These are phyloP conservation scores for Oryzias sinensis DNA, from an alignment of 2,797 vertebrate species.

Conservation along the genomic window DNA sequence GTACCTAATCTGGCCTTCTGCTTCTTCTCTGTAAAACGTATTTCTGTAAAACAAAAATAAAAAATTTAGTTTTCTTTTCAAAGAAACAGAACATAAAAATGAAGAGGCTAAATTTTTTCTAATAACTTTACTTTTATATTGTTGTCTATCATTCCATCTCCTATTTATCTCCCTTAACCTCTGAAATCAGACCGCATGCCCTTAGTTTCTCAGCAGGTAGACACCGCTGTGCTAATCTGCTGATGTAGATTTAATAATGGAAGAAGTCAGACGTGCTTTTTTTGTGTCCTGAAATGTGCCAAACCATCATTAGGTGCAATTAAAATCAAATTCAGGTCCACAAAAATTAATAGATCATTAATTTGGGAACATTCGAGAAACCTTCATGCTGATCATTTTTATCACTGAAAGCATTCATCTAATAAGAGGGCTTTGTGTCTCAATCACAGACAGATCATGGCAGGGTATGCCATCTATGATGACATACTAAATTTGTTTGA, in stretches of 20 bases:
- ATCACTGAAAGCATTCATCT: background rate
- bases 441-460: no score
- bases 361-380: constrained; percentile 1
- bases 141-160: background rate
- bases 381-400: background rate
- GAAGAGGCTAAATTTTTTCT: background rate
- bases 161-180: background rate
- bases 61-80: background rate
- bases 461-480: no score
- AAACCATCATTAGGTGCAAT: constrained; percentile 69
- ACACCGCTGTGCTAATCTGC: constrained; percentile 68
- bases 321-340: constrained; percentile 62
- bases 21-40: background rate
- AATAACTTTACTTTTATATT: constrained; percentile 1
- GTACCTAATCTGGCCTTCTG: background rate
- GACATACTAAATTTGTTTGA: no score
- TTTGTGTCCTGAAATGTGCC: constrained; percentile 27
- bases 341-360: constrained; percentile 25
- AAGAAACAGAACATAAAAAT: background rate
- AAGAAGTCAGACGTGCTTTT: constrained; percentile 18
- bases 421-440: background rate
- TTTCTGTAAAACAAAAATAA: no score
- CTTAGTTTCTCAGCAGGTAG: constrained; percentile 38
- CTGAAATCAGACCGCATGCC: constrained; percentile 8
- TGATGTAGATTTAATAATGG: constrained; percentile 48